These are phyloP conservation scores for Python bivittatus DNA, from an alignment of 2,113 vertebrate species.

Conservation along the genomic window DNA sequence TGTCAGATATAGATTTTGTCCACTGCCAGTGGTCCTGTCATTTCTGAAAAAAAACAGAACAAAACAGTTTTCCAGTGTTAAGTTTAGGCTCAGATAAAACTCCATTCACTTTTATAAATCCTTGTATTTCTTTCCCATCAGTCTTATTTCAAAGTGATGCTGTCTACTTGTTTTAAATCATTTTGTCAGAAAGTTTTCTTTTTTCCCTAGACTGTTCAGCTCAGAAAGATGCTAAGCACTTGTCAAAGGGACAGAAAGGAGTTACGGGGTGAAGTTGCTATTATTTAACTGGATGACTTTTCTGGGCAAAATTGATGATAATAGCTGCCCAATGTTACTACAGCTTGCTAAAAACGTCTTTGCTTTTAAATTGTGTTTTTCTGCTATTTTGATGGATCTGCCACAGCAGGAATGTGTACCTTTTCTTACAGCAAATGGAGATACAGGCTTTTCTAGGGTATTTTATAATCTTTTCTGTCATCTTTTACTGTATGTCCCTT, in stretches of 20 bases:
- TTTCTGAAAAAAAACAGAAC: no score
- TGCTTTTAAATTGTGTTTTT: not conserved
- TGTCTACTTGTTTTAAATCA: not conserved
- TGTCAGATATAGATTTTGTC: not conserved
- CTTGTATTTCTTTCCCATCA: not conserved
- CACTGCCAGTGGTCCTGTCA: not conserved
- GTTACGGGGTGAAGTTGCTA: not conserved
- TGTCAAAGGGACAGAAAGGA: conserved; percentile 24
- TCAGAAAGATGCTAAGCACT: conserved; percentile 19
- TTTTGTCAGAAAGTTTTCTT: conserved; percentile 3
- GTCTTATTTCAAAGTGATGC: not conserved
- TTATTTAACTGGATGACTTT: conserved; percentile 21
- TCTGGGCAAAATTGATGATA: rapidly evolving
- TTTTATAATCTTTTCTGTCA: not conserved
- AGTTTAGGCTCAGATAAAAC: not conserved
- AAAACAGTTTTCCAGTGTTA: not conserved
- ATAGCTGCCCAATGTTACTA: not conserved
- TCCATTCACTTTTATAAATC: not conserved
- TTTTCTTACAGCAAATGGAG: conserved; percentile 7
- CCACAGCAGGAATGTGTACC: not conserved
- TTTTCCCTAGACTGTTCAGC: not conserved
- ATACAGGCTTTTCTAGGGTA: not conserved
- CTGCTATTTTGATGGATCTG: conserved; percentile 30
- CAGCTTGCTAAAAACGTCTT: not conserved
- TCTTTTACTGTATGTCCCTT: not conserved